Conservation (phyloP, 2,113 vertebrate genomes). For the Urocynchramus pylzowi region DNA sequence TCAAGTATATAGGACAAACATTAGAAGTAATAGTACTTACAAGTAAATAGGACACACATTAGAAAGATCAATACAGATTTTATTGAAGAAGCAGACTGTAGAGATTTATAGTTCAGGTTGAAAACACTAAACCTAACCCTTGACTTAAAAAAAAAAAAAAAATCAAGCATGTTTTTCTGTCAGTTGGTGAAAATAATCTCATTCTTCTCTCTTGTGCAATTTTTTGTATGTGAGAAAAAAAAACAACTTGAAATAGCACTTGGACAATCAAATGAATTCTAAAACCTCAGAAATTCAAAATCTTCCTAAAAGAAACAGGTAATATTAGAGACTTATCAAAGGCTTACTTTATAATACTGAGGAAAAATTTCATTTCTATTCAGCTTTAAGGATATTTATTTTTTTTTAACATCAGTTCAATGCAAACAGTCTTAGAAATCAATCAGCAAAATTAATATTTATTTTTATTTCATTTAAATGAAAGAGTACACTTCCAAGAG, state of each 20-base stretch:
- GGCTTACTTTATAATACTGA: neutral
- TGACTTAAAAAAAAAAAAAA: neutral
- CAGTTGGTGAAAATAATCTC: neutral
- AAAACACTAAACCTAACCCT: neutral
- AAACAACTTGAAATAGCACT: neutral
- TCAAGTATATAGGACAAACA: neutral
- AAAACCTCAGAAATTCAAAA: neutral
- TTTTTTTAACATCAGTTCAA: neutral
- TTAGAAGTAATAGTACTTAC: neutral
- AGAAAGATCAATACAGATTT: neutral
- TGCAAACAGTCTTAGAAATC: neutral
- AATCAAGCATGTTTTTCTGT: neutral
- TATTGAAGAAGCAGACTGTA: neutral
- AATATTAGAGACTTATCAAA: neutral
- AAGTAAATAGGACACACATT: neutral
- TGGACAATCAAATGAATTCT: neutral
- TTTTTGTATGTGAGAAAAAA: neutral
- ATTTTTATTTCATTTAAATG: neutral
- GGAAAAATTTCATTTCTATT: neutral
- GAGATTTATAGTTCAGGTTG: neutral
- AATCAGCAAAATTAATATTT: neutral
- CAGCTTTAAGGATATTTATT: neutral
- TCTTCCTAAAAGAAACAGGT: neutral
- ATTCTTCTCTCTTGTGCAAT: neutral
- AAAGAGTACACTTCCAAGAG: rapidly evolving